A percentile compares a stretch with the other conserved stretches of the same genome.
Evolutionary conservation across 2,113 vertebrate genomes (phyloP).

Genomic region (Carassius gibelio): DNA sequence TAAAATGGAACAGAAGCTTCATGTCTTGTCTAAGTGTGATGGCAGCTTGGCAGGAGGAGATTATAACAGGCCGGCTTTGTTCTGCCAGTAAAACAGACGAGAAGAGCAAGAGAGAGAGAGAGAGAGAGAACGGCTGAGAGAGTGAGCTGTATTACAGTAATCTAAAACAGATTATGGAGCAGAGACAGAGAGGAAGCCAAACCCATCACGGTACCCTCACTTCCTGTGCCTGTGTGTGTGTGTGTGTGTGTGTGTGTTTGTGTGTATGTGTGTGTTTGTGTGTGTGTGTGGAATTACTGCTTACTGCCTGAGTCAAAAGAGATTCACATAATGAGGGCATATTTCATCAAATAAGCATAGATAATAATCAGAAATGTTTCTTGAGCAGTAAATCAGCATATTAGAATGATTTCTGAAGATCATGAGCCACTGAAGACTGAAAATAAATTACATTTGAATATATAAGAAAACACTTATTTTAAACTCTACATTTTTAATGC

Average conservation of each 20-base stretch:
- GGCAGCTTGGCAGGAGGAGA: slow-evolving; percentile 47
- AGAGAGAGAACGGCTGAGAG: neutral
- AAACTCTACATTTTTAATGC: no score
- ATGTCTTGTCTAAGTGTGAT: slow-evolving; percentile 46
- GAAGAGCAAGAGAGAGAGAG: slow-evolving; percentile 12
- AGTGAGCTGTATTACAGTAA: slow-evolving; percentile 58
- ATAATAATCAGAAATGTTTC: no score
- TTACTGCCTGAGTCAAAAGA: neutral
- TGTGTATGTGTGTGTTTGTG: neutral
- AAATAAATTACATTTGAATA: no score
- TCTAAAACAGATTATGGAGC: slow-evolving; percentile 64
- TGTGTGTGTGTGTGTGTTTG: neutral
- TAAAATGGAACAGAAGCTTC: slow-evolving; percentile 47
- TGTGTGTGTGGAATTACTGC: neutral
- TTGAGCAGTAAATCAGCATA: no score
- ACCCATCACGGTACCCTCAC: slow-evolving; percentile 52
- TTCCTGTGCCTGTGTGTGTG: neutral
- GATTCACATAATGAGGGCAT: neutral
- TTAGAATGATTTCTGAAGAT: no score
- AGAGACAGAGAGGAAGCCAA: slow-evolving; percentile 61
- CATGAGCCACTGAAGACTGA: no score
- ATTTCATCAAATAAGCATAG: no score
- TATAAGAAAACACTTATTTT: no score
- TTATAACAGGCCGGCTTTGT: slow-evolving; percentile 49
- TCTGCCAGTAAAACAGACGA: slow-evolving; percentile 6